Evolutionary conservation across 2,888 invertebrate genomes (phyloP).

Genomic region (Napeogenes inachia): DNA sequence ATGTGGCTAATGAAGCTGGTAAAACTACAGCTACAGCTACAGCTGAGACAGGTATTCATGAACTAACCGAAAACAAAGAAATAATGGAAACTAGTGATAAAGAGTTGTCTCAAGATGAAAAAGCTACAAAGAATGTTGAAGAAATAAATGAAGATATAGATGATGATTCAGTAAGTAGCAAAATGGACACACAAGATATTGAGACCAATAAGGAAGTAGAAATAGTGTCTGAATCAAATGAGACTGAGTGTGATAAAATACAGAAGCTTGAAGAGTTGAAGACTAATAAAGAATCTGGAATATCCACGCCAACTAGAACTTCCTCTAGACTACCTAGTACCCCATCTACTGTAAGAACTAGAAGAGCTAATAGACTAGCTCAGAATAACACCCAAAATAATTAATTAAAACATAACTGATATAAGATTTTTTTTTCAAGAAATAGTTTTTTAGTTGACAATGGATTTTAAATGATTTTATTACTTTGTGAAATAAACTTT

Average conservation of each 20-base stretch:
- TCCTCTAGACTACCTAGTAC: conserved; percentile 47
- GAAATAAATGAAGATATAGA: conserved; percentile 7
- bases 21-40: background rate
- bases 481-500: too few species aligned
- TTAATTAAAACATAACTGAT: background rate
- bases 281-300: conserved; percentile 31
- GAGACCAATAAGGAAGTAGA: too few species aligned
- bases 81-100: conserved; percentile 12
- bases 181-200: too few species aligned
- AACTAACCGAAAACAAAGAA: conserved; percentile 12
- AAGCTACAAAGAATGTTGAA: background rate
- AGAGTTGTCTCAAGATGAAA: conserved; percentile 4
- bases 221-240: conserved; percentile 1
- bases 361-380: conserved; percentile 50
- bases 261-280: conserved; percentile 15
- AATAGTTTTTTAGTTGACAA: too few species aligned
- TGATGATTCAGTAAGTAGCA: background rate
- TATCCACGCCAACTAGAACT: conserved; percentile 44
- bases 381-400: conserved; percentile 35
- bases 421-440: too few species aligned
- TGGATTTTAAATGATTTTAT: too few species aligned
- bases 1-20: background rate
- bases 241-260: conserved; percentile 19
- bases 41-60: conserved; percentile 5
- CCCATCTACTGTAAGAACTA: conserved; percentile 49